Evolutionary conservation across 2,888 invertebrate species (phyloP).

Genomic region (Drosophila kanekoi): DNA sequence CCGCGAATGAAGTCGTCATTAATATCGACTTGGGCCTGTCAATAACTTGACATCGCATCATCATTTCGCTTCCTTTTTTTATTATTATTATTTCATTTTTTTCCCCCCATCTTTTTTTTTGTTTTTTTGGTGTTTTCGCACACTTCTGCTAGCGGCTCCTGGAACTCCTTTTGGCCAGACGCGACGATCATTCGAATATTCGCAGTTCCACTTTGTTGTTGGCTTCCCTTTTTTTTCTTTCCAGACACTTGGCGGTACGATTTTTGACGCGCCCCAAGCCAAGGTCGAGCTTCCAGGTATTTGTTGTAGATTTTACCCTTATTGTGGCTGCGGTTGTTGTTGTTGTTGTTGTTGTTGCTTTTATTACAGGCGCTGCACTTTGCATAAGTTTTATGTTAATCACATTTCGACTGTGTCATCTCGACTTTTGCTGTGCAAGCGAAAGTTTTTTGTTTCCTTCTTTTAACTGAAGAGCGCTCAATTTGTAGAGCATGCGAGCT

Average conservation of each 20-base stretch:
- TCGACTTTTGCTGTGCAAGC: conserved; percentile 15
- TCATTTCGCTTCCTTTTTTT: conserved; percentile 47
- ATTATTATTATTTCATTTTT: conserved; percentile 6
- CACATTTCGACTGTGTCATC: conserved; percentile 54
- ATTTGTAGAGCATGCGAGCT: no score
- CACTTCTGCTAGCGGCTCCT: conserved; percentile 52
- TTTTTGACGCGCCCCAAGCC: conserved; percentile 67
- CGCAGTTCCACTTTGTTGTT: conserved; percentile 22
- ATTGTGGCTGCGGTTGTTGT: conserved; percentile 14
- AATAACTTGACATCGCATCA: conserved; percentile 80
- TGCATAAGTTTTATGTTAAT: conserved; percentile 66
- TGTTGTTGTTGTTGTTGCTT: conserved; percentile 40
- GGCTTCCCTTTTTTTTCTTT: conserved; percentile 20
- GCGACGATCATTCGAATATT: conserved; percentile 29
- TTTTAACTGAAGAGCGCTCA: not conserved
- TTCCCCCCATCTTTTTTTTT: not conserved
- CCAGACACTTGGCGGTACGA: conserved; percentile 64
- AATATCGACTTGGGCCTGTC: conserved; percentile 79
- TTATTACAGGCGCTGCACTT: conserved; percentile 48
- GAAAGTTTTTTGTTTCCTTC: not conserved
- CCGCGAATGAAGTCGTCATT: conserved; percentile 78
- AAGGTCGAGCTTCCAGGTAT: conserved; percentile 62
- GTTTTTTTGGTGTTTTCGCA: conserved; percentile 22
- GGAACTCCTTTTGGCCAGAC: conserved; percentile 47
- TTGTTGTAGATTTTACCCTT: conserved; percentile 26